Evolutionary conservation across 2,888 invertebrate genomes (phyloP), one percentile per base, ranked within the genome.

Genomic region (Laspeyria flexula): DNA sequence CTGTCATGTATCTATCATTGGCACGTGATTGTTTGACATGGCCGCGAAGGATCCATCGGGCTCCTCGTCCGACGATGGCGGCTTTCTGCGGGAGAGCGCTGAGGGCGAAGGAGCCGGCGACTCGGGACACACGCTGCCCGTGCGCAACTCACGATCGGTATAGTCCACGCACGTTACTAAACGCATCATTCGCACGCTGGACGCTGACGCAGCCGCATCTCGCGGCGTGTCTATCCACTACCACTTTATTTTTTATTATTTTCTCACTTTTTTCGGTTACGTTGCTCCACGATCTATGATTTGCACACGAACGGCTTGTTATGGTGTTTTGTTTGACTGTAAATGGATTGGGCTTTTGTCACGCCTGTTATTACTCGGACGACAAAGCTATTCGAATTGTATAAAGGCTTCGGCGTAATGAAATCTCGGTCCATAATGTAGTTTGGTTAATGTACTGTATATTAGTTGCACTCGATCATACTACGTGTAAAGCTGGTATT

Each of bases 51-150:
- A 92, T 61, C 85, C 86, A 58, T 93, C 92, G 78, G 91, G 91
- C 77, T 92, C 92, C 57, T 93, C 93, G 75, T 92, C 92, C 77
- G 92, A 92, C 83, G 92, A 92, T 68, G 93, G 92, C 79, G 93
- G 92, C 58, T 91, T 92, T 84, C 88, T 86, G 85, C 83, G 81
- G 53, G 87, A 85, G 72, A 83, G 81, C 63, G 84, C 73, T 60
- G 86, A 83, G 69, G 79, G 64, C 65, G 87, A 85, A 64, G 81
- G 70, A 62, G 80, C 80, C 57, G 83, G 75, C 50, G 90, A 88
- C 76, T 73, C 90, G 55, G 92, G 90, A 45, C 88, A 90, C 87
- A 93, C 93, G 81, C 87, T 92, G 86, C 93, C 92, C 85, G 92
- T 91, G 84, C 90, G 92, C 88, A 86, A 83, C 87, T 90, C 90